A percentile compares a stretch with the other conserved stretches of the same genome.
Evolutionary conservation across 2,888 invertebrate species (phyloP).

Genomic region (Drosophila percnosoma): DNA sequence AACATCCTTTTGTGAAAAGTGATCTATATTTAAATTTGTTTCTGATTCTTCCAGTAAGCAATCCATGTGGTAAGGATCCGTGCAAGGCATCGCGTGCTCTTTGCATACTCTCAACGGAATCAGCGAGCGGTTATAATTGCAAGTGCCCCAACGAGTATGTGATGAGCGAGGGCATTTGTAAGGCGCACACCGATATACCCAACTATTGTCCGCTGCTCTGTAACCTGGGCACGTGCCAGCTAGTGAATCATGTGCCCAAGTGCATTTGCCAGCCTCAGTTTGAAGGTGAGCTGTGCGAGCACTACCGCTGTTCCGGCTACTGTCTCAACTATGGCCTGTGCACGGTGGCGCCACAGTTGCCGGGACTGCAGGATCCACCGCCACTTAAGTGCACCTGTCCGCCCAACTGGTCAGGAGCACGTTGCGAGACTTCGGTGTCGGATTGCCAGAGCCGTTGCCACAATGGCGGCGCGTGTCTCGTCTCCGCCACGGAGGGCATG

Average conservation of each 20-base stretch:
- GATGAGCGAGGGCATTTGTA: constrained; percentile 82
- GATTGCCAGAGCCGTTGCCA: constrained; percentile 87
- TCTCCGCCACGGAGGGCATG: constrained; percentile 81
- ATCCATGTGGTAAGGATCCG: constrained; percentile 87
- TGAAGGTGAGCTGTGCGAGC: constrained; percentile 89
- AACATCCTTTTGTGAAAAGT: not conserved
- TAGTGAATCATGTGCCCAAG: constrained; percentile 86
- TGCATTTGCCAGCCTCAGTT: constrained; percentile 89
- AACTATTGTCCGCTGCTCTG: constrained; percentile 86
- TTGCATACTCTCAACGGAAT: constrained; percentile 86
- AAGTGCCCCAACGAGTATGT: constrained; percentile 87
- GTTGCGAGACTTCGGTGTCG: constrained; percentile 87
- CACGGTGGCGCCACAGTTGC: constrained; percentile 84
- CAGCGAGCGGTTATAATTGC: constrained; percentile 85
- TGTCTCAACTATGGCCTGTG: constrained; percentile 88
- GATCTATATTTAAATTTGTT: not conserved
- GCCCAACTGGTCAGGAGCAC: constrained; percentile 88
- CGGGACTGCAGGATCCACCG: constrained; percentile 79
- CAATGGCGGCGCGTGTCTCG: constrained; percentile 87
- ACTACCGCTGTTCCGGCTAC: constrained; percentile 89
- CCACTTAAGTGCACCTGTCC: constrained; percentile 87
- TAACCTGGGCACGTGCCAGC: constrained; percentile 87
- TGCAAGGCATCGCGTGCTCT: constrained; percentile 88
- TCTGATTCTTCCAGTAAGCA: constrained; percentile 81
- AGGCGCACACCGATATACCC: constrained; percentile 79